Evolutionary conservation across 2,113 vertebrate genomes (phyloP).

Genomic region (Nibea albiflora): DNA sequence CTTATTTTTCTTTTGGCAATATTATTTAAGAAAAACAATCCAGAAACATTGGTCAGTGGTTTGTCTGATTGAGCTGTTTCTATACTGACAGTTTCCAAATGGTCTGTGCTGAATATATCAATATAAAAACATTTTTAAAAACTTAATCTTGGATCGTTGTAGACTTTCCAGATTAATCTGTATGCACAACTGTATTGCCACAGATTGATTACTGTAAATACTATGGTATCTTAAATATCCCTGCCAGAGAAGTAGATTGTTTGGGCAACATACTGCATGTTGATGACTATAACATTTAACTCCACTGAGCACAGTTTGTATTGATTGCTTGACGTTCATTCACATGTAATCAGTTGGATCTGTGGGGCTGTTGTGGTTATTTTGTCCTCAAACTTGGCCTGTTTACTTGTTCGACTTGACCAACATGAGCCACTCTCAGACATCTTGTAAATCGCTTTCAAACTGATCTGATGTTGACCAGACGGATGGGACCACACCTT

Average conservation of each 20-base stretch:
- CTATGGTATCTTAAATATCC: background rate
- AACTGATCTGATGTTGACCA: background rate
- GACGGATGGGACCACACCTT: background rate
- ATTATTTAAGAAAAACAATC: background rate
- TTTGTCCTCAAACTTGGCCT: background rate
- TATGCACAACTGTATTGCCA: background rate
- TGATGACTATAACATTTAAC: background rate
- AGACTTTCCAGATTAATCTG: background rate
- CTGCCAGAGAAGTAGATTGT: background rate
- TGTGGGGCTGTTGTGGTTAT: background rate
- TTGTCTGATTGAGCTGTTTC: constrained; percentile 8
- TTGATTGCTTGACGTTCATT: background rate
- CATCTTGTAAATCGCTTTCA: background rate
- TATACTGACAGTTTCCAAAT: background rate
- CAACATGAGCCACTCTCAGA: background rate
- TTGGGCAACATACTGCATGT: background rate
- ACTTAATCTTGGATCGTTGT: background rate
- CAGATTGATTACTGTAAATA: background rate
- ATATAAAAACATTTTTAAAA: background rate
- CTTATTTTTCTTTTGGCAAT: background rate
- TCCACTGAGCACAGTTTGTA: background rate
- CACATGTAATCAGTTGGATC: background rate
- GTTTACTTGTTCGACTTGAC: constrained; percentile 1
- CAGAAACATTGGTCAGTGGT: constrained; percentile 11
- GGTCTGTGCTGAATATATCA: constrained; percentile 6